Evolutionary conservation across 1,140 invertebrate genomes (phyloP).

Genomic region (Drosophila nasuta): DNA sequence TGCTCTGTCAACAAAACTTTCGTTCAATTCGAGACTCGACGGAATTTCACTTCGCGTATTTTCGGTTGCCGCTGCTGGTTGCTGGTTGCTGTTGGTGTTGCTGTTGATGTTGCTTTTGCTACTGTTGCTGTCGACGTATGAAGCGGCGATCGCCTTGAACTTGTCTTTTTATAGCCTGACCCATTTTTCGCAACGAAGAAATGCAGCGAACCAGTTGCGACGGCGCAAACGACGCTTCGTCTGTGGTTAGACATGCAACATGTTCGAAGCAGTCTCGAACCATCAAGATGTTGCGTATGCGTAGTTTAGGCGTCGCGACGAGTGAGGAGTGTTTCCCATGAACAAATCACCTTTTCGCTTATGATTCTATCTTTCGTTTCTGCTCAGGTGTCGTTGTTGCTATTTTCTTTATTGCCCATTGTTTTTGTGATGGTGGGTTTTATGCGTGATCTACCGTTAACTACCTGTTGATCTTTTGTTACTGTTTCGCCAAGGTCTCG

Average conservation of each 20-base stretch:
- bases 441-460: constrained; percentile 51
- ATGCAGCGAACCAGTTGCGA: constrained; percentile 51
- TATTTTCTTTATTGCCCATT: constrained; percentile 71
- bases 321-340: constrained; percentile 11
- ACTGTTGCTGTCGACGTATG: constrained; percentile 60
- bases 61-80: constrained; percentile 14
- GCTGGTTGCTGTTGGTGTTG: not conserved
- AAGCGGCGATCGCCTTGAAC: constrained; percentile 86
- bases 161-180: constrained; percentile 86
- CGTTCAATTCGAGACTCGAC: constrained; percentile 26
- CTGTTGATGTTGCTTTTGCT: constrained; percentile 16
- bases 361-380: constrained; percentile 32
- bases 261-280: constrained; percentile 38
- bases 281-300: constrained; percentile 8
- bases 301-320: constrained; percentile 9
- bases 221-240: constrained; percentile 27
- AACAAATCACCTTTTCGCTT: constrained; percentile 31
- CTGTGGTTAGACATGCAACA: constrained; percentile 36
- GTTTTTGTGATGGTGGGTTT: constrained; percentile 44
- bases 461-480: constrained; percentile 36
- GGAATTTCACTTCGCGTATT: constrained; percentile 37
- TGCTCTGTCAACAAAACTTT: constrained; percentile 36
- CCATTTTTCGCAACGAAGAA: constrained; percentile 84
- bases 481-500: constrained; percentile 57
- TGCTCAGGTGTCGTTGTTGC: constrained; percentile 30